phyloP scores from a whole-genome alignment of 1,140 invertebrate species.

The Platyscapa corneri region DNA sequence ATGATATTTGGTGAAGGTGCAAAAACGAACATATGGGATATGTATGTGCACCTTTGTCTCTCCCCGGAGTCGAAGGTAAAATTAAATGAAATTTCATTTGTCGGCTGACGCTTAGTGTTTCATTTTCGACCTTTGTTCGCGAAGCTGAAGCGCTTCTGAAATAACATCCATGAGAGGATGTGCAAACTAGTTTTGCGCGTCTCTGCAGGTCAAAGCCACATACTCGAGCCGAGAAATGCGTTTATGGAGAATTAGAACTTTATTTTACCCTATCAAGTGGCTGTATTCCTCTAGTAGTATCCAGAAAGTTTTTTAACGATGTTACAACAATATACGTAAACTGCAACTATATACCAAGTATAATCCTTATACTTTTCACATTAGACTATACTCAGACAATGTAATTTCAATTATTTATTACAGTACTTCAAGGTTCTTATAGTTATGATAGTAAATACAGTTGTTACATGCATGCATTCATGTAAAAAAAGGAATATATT shows the following conservation, averaged over 20 bases:
- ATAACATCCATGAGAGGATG: constrained; percentile 17
- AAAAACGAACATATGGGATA: not conserved
- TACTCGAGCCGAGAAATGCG: not conserved
- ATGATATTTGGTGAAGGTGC: not conserved
- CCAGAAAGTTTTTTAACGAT: not conserved
- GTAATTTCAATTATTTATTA: not conserved
- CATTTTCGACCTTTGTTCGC: too few relatives aligned
- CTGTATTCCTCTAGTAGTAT: not conserved
- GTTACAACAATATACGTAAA: not conserved
- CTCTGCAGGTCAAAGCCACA: too few relatives aligned
- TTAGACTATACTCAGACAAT: not conserved
- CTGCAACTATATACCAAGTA: not conserved
- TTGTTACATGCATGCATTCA: too few relatives aligned
- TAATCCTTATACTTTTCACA: not conserved
- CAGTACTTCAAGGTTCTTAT: not conserved
- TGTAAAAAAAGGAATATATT: too few relatives aligned
- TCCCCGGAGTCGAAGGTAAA: not conserved
- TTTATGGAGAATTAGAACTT: not conserved
- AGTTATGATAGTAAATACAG: too few relatives aligned
- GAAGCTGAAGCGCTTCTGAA: not conserved
- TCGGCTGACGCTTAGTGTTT: too few relatives aligned
- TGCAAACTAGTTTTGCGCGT: constrained; percentile 10
- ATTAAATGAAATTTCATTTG: constrained; percentile 40
- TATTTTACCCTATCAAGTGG: too few relatives aligned
- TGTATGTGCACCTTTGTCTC: not conserved